Base-by-base conservation (phyloP, 1,140 invertebrate species). In the Procambarus virginalis region DNA sequence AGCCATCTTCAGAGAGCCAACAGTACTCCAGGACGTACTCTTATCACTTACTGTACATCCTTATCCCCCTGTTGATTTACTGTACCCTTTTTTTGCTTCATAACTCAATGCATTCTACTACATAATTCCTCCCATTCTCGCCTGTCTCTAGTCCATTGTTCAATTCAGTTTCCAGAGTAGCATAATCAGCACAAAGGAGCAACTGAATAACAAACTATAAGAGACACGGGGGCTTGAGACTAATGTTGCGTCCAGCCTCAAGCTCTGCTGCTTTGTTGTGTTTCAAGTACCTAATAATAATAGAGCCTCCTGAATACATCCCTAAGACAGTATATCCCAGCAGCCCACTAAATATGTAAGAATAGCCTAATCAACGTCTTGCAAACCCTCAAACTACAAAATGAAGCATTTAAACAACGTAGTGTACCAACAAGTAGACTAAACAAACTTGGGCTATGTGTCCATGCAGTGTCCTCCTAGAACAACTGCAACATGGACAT, bases 401-500 rank as follows among this genome's bases (percentile, higher is more conserved):
- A 73, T 73, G 4, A 73, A 73, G 68, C 68, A 3, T 73, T 22
- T 45, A 73, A 73, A 73, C n/a, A 2, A 20, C 8, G 68, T 34
- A n/a, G 22, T 80, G 20, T 10, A 80, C 45, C 49, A n/a, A 80
- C 78, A 80, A n/a, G 49, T n/a, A 80, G 49, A 51, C 22, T 80
- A 80, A 51, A 80, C 22, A 55, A 55, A 80, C 78, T n/a, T 80
- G 68, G 68, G n/a, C 34, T 22, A 73, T 73, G 64, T 68, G 34
- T 34, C n/a, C 22, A 73, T 34, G 68, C 68, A 73, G 34, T 73
- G 68, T 73, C 22, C 68, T 73, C 5, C 5, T 34, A 22, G 68
- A 73, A 73, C n/a, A 34, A 34, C 34, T 73, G 12, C 12, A 2
- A 64, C 60, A 64, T 64, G 68, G n/a, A n/a, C 22, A 22, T 73